Conservation (phyloP, 1,140 invertebrate species). For the Drosophila takahashii region DNA sequence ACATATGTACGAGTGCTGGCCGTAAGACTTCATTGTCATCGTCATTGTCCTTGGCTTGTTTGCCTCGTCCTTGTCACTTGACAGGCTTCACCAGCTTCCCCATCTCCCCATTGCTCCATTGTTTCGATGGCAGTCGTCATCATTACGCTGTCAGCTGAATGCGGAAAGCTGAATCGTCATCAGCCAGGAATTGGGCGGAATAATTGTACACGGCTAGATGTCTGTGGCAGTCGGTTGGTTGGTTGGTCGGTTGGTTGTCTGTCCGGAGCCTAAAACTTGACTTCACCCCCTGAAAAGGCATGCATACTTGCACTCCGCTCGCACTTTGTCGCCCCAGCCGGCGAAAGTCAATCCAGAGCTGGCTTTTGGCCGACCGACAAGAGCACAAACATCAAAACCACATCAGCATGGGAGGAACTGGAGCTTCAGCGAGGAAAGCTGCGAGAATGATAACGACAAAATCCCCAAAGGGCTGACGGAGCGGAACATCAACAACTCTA, state of each 20-base stretch:
- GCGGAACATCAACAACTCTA: conserved; percentile 77
- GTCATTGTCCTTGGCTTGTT: conserved; percentile 74
- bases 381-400: conserved; percentile 78
- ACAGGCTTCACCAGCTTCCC: conserved; percentile 50
- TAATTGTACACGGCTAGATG: conserved; percentile 40
- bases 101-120: conserved; percentile 16
- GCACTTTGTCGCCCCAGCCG: conserved; percentile 15
- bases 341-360: conserved; percentile 10
- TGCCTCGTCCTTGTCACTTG: conserved; percentile 69
- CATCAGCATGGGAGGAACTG: conserved; percentile 59
- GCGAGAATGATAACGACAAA: conserved; percentile 67
- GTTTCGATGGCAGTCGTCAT: conserved; percentile 68
- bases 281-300: conserved; percentile 29
- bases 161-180: conserved; percentile 60
- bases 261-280: conserved; percentile 41
- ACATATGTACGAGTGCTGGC: conserved; percentile 28
- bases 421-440: no score
- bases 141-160: conserved; percentile 69
- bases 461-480: conserved; percentile 72
- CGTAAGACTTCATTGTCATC: conserved; percentile 76
- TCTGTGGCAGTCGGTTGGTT: conserved; percentile 10
- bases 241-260: neutral
- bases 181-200: conserved; percentile 59
- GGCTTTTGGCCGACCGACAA: conserved; percentile 39
- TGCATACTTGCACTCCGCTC: conserved; percentile 36